Conservation (phyloP, 2,113 vertebrate species). For the Gopherus flavomarginatus region DNA sequence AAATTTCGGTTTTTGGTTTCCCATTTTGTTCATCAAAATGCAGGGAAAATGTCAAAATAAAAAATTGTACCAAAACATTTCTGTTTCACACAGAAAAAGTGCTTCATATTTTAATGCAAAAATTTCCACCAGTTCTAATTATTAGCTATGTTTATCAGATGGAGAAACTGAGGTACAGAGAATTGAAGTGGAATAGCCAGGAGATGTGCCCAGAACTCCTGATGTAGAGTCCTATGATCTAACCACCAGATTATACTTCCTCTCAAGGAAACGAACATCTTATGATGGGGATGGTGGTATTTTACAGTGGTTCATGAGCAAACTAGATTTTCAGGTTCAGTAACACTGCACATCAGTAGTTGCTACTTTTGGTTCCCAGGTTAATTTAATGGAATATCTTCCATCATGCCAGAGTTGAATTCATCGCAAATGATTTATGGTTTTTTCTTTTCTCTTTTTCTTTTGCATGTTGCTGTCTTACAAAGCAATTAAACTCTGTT, state of each 20-base stretch:
- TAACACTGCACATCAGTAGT: constrained; percentile 9
- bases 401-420: constrained; percentile 48
- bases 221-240: background rate
- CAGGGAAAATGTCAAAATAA: background rate
- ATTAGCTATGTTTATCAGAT: background rate
- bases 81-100: background rate
- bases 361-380: constrained; percentile 46
- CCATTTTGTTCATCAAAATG: background rate
- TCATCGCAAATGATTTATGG: constrained; percentile 51
- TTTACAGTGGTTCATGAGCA: constrained; percentile 37
- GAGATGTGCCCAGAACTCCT: background rate
- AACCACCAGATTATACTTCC: background rate
- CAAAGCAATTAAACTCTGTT: constrained; percentile 44
- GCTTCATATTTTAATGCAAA: background rate
- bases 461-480: constrained; percentile 39
- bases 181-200: constrained; percentile 16
- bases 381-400: constrained; percentile 67
- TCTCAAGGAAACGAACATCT: constrained; percentile 3
- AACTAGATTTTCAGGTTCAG: constrained; percentile 53
- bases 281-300: constrained; percentile 36
- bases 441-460: background rate
- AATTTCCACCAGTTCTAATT: background rate
- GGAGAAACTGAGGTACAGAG: background rate
- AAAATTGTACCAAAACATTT: background rate
- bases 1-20: background rate